A percentile compares a stretch with the other conserved stretches of the same genome.
These are phyloP conservation scores for Plagodis dolabraria DNA, from an alignment of 2,888 invertebrate genomes.

Conservation along the genomic window DNA sequence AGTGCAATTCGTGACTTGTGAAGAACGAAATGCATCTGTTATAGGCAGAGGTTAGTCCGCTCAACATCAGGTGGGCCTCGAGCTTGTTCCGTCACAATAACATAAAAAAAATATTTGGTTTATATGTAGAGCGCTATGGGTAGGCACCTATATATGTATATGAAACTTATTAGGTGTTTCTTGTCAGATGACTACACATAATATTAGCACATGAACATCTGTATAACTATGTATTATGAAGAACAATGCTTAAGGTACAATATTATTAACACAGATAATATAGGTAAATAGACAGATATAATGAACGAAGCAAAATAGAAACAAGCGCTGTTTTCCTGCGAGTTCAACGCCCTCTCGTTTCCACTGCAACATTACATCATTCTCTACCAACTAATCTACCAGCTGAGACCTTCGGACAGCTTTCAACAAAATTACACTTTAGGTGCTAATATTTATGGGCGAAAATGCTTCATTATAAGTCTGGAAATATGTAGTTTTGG, in stretches of 20 bases:
- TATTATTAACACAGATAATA: not conserved
- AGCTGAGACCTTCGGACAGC: conserved; percentile 43
- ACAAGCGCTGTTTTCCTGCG: conserved; percentile 15
- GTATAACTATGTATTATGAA: no score
- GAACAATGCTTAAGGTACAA: not conserved
- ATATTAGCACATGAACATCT: no score
- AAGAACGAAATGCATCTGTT: no score
- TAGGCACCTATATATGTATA: no score
- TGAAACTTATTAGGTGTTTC: no score
- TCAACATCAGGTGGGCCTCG: no score
- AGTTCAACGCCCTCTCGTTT: conserved; percentile 25
- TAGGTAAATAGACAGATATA: not conserved
- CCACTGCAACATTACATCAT: conserved; percentile 50
- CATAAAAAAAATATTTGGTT: no score
- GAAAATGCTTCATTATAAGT: conserved; percentile 31
- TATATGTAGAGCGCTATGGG: no score
- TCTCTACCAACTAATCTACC: conserved; percentile 24
- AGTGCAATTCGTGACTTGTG: no score
- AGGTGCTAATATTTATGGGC: conserved; percentile 33
- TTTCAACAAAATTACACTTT: conserved; percentile 32
- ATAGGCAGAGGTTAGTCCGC: no score
- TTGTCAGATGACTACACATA: no score
- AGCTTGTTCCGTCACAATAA: no score
- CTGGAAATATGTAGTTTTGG: conserved; percentile 1
- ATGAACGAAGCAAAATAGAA: conserved; percentile 1